Evolutionary conservation across 2,888 invertebrate genomes (phyloP), one percentile per base, ranked within the genome.

Genomic region (Hemistola chrysoprasaria): DNA sequence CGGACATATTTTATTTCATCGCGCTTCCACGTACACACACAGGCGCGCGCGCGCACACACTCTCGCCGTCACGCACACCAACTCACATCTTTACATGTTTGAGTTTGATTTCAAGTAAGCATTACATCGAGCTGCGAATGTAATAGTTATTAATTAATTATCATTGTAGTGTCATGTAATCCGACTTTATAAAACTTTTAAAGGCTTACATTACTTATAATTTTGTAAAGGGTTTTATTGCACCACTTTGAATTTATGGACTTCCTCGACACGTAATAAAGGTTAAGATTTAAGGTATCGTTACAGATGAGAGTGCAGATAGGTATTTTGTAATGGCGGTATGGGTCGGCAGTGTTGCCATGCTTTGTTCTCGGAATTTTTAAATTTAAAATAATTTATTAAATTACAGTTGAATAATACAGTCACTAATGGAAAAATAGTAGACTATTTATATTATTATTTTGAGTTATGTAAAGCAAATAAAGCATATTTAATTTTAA

Each of bases 1-100:
- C 88, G 87, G 83, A 86, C 88, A 87, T 87, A 87, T 87, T 88
- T 88, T 88, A 88, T 88, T 88, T 87, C 84, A 88, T 86, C 88
- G 87, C 86, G 80, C 85, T 85, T 87, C 85, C 85, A 86, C 80
- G 83, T 82, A 78, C 85, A 80, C 84, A 82, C 83, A 84, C 79
- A 73, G 59, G 71, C 68, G 63, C 67, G 61, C 66, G 67, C 76
- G 68, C 80, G 72, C 82, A 76, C 81, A 76, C 73, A 65, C 59
- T 56, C 55, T 58, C 62, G 51, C 62, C 60, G 62, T 21, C 74
- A 76, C 80, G 69, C 83, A 79, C 78, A 82, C 86, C 50, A 45
- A 40, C 51, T 48, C 59, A 47, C 49, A 56, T 78, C 75, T 82
- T 71, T 75, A 75, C 78, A 71, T 82, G 82, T 81, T 71, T 75